Conservation (phyloP, 2,888 invertebrate genomes). For the Heliconius erato region DNA sequence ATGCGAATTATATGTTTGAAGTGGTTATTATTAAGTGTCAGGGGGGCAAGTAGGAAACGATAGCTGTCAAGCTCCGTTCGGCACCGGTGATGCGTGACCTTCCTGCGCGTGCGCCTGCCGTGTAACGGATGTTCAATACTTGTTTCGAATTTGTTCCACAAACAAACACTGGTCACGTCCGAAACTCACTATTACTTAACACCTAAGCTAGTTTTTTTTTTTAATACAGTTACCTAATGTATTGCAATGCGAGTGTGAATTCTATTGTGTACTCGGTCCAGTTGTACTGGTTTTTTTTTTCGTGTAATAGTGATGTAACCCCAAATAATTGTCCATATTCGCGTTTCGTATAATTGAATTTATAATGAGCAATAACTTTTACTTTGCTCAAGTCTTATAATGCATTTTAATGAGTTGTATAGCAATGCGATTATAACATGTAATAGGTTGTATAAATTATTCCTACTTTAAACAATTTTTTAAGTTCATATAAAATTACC, state of each 20-base stretch:
- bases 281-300: conserved; percentile 34
- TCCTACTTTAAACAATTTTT: background rate
- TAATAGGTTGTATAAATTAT: background rate
- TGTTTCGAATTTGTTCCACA: conserved; percentile 57
- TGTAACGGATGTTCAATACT: conserved; percentile 75
- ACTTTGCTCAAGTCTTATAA: conserved; percentile 28
- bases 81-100: conserved; percentile 82
- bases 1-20: conserved; percentile 62
- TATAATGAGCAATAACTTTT: conserved; percentile 39
- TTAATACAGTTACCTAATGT: conserved; percentile 49
- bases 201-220: conserved; percentile 40
- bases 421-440: conserved; percentile 19
- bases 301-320: conserved; percentile 46
- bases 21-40: conserved; percentile 48
- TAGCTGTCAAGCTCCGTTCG: conserved; percentile 73
- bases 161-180: conserved; percentile 42
- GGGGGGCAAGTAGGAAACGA: conserved; percentile 60
- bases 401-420: conserved; percentile 22
- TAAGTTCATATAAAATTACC: background rate
- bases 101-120: conserved; percentile 74
- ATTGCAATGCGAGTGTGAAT: conserved; percentile 73
- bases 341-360: conserved; percentile 32
- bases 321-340: conserved; percentile 50
- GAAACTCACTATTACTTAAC: conserved; percentile 19
- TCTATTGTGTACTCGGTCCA: conserved; percentile 57